Base-by-base conservation (phyloP, 64 coral and sea anemone genomes). In the Pocillopora damicornis region DNA sequence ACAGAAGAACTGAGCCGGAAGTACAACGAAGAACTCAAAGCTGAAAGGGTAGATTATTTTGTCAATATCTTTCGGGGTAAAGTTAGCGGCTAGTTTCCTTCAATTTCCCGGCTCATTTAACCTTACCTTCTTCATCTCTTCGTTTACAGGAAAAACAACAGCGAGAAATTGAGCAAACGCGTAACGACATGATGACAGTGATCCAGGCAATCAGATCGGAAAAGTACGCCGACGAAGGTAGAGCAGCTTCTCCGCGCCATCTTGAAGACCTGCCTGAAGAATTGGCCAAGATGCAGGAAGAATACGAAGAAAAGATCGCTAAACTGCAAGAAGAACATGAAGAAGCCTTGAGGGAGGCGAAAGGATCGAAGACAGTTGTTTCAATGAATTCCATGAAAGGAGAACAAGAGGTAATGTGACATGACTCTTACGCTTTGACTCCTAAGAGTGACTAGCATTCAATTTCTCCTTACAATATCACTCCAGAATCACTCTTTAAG, bases 171-270 rank as follows among this genome's bases (percentile, higher is more conserved):
- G 94, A 96, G 51, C 91, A 96, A 86, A 93, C 90, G 61, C 94
- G 94, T 14, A 88, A 93, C 63, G 94, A 96, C 75, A 93, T 96
- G 94, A 93, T 93, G 91, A 96, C 92, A 20, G 94, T 96, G 1
- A 96, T 96, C 57, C 91, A 96, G 59, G 94, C 94, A 9, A 91
- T 97, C 14, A 85, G 87, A 59, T 97, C 94, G 15, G 89, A 97
- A 79, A 92, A 97, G 57, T 97, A 97, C 65, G 82, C 91, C 18
- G 88, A 97, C 9, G 79, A 74, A 1, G 86, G 83, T 15, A 80
- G 76, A 62, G 87, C 76, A 35, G 60, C 69, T 0, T 80, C 77
- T 5, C 86, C 91, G 12, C 17, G 51, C 30, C 82, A 36, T 36
- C 75, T 61, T 60, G 74, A 88, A 45, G 86, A 93, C 58, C 76